Evolutionary conservation across 1,140 invertebrate species (phyloP), one percentile per base, ranked within the genome.

Genomic region (Drosophila ambigua): DNA sequence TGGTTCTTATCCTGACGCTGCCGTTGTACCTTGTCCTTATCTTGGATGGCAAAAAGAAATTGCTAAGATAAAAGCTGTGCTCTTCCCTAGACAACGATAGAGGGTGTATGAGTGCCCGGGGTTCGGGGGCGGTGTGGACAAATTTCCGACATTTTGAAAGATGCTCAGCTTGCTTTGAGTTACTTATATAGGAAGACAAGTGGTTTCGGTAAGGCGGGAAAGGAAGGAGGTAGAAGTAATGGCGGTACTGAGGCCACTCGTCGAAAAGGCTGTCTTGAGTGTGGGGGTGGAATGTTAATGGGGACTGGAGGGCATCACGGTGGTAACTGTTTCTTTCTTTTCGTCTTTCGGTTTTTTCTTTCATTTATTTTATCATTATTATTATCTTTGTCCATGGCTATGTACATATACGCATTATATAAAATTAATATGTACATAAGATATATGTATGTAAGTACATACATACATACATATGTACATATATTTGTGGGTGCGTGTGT

Each of bases 311-410:
- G 46, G 44, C 53, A 60, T 72, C 24, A 4, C 6, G 50, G 15
- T 72, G 62, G 73, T 13, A 51, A 65, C 55, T 73, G 67, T 68
- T 31, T 53, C 13, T 53, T 43, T 41, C 51, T 49, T 58, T 41
- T 20, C 39, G 46, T 63, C 55, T 51, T 77, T 65, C 13, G 44
- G 44, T 57, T 66, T 65, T 43, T 77, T 88, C 79, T 88, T 83
- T 74, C 88, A 87, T 88, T 87, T 87, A 82, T 87, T 88, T 87
- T 88, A 88, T 88, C 76, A 88, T 87, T 87, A 88, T 87, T 87
- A 87, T 87, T 87, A 87, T 87, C 83, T 87, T 88, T 87, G 83
- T 87, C 79, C 84, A 87, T 88, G 79, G 54, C 83, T 58, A 88
- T 87, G 83, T 82, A 48, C 24, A 41, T 48, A 48, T 53, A 58